These are phyloP conservation scores for Ageneiosus marmoratus DNA, from an alignment of 2,113 vertebrate species.

Conservation along the genomic window DNA sequence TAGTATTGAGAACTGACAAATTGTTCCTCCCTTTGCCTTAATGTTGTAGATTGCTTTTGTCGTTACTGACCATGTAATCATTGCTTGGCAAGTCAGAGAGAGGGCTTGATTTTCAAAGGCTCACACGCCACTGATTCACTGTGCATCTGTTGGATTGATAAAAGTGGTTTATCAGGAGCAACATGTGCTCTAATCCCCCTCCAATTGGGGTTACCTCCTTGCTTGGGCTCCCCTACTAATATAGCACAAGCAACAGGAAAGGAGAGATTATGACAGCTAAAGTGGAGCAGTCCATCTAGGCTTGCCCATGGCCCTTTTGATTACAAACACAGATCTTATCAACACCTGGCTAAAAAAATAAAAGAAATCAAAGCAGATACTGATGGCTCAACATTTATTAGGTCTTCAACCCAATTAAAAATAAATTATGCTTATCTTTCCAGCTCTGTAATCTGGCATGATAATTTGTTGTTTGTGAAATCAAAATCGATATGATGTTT, in stretches of 20 bases:
- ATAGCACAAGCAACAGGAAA: constrained; percentile 55
- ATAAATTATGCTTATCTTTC: constrained; percentile 57
- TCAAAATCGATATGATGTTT: constrained; percentile 13
- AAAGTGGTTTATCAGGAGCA: constrained; percentile 81
- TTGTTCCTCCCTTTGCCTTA: constrained; percentile 71
- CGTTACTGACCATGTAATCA: constrained; percentile 79
- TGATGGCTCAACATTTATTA: constrained; percentile 62
- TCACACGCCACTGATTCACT: constrained; percentile 76
- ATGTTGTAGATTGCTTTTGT: constrained; percentile 77
- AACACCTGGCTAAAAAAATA: constrained; percentile 60
- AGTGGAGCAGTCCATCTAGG: constrained; percentile 65
- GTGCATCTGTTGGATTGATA: constrained; percentile 80
- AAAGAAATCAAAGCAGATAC: constrained; percentile 63
- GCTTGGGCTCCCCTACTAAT: constrained; percentile 62
- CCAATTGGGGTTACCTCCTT: constrained; percentile 71
- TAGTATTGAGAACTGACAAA: constrained; percentile 74
- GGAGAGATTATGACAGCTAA: constrained; percentile 65
- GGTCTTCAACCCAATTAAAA: constrained; percentile 72
- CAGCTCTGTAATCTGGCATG: constrained; percentile 34
- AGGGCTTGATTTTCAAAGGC: constrained; percentile 80
- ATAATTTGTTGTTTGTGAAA: constrained; percentile 23
- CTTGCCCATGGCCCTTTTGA: constrained; percentile 68
- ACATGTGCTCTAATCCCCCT: constrained; percentile 74
- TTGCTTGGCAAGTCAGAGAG: constrained; percentile 76
- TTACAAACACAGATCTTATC: constrained; percentile 68